phyloP scores from a whole-genome alignment of 2,888 invertebrate genomes.

The Agriotes lineatus region DNA sequence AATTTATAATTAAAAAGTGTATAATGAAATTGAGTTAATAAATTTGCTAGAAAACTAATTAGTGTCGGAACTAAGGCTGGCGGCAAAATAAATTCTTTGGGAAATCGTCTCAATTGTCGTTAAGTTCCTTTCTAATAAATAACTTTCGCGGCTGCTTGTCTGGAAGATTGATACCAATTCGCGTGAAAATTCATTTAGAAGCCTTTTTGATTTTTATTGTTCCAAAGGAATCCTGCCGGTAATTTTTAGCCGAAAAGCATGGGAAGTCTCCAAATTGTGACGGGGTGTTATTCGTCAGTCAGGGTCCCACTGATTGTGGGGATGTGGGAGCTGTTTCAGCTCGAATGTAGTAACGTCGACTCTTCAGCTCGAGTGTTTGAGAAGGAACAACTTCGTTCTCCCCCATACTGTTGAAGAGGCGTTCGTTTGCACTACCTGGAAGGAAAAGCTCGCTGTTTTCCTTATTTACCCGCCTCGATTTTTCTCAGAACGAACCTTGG shows the following conservation, averaged over 20 bases:
- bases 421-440: slow-evolving; percentile 5
- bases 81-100: slow-evolving; percentile 2
- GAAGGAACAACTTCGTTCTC: slow-evolving; percentile 6
- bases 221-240: neutral
- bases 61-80: slow-evolving; percentile 7
- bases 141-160: neutral
- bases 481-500: no score
- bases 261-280: slow-evolving; percentile 7
- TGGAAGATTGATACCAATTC: neutral
- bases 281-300: slow-evolving; percentile 17
- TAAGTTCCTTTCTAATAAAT: slow-evolving; percentile 14
- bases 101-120: slow-evolving; percentile 7
- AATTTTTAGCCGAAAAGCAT: slow-evolving; percentile 4
- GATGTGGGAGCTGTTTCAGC: slow-evolving; percentile 4
- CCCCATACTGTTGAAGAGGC: neutral
- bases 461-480: no score
- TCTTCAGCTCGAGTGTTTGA: neutral
- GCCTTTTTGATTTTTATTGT: slow-evolving; percentile 1
- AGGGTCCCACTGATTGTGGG: neutral
- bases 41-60: slow-evolving; percentile 14
- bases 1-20: slow-evolving; percentile 7
- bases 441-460: no score
- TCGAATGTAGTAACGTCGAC: neutral
- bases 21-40: slow-evolving; percentile 8
- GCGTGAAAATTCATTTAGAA: slow-evolving; percentile 2